These are phyloP conservation scores for Globodera ellingtonae DNA, from an alignment of 1,140 invertebrate genomes.

Conservation along the genomic window DNA sequence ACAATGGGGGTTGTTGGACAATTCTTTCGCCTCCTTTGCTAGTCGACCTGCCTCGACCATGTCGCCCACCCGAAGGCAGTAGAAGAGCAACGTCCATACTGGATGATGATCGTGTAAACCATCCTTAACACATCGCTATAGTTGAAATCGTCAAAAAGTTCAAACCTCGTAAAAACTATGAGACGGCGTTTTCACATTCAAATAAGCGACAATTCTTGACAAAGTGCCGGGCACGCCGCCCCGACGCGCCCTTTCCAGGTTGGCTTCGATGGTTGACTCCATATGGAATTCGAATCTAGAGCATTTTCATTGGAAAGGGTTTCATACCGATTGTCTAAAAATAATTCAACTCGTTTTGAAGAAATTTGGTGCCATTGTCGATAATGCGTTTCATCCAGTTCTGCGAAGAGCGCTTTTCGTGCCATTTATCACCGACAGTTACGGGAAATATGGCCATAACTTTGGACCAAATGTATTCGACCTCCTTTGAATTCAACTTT, in stretches of 20 bases:
- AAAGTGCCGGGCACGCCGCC: constrained; percentile 50
- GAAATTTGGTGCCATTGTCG: constrained; percentile 34
- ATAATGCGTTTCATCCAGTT: constrained; percentile 44
- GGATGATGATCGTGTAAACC: constrained; percentile 46
- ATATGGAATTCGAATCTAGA: constrained; percentile 51
- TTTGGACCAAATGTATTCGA: constrained; percentile 45
- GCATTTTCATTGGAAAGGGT: neutral
- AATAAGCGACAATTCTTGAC: constrained; percentile 51
- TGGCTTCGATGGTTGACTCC: constrained; percentile 47
- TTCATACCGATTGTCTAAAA: constrained; percentile 1
- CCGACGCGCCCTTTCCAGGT: constrained; percentile 43
- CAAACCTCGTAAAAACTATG: constrained; percentile 29
- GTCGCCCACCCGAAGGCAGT: constrained; percentile 49
- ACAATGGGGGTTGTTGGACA: constrained; percentile 41
- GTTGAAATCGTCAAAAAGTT: neutral
- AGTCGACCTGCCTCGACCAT: constrained; percentile 25
- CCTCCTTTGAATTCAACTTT: constrained; percentile 42
- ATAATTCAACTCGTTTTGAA: constrained; percentile 45
- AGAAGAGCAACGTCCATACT: constrained; percentile 46
- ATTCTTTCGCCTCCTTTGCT: constrained; percentile 31
- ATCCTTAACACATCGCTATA: constrained; percentile 34
- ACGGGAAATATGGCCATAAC: constrained; percentile 37
- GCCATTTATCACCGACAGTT: constrained; percentile 28
- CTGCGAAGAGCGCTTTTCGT: constrained; percentile 39
- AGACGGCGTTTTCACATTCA: constrained; percentile 42